phyloP scores from a whole-genome alignment of 2,113 vertebrate species.

The Pseudonaja textilis region DNA sequence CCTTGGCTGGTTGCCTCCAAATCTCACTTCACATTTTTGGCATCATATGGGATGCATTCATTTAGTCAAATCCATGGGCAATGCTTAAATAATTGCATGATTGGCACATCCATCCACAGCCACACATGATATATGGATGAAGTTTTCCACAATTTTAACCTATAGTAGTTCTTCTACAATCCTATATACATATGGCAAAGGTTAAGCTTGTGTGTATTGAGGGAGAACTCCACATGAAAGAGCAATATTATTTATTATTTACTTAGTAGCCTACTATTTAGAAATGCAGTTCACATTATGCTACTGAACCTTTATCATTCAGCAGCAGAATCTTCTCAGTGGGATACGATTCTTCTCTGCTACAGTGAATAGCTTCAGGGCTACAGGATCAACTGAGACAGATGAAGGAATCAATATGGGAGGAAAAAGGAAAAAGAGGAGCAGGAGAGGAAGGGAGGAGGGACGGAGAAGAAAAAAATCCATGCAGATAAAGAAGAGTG shows the following conservation, averaged over 20 bases:
- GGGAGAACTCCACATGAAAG: background rate
- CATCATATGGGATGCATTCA: background rate
- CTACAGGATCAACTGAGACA: background rate
- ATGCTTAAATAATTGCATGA: background rate
- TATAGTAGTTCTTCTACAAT: background rate
- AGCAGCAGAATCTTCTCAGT: background rate
- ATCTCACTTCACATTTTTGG: background rate
- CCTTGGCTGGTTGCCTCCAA: background rate
- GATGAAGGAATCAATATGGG: background rate
- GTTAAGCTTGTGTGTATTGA: background rate
- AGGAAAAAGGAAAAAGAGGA: background rate
- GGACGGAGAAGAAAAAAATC: background rate
- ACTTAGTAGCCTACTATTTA: background rate
- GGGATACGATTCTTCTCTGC: background rate
- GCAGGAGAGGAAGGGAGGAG: background rate
- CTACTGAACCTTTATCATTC: background rate
- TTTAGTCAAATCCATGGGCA: background rate
- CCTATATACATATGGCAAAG: background rate
- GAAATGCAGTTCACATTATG: conserved; percentile 6
- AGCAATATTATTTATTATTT: background rate
- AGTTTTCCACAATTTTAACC: background rate
- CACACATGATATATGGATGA: background rate
- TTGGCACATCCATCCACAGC: background rate
- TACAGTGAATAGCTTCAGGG: background rate
- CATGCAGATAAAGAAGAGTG: background rate